These are phyloP conservation scores for Aethes cnicana DNA, from an alignment of 2,888 invertebrate genomes.

Conservation along the genomic window DNA sequence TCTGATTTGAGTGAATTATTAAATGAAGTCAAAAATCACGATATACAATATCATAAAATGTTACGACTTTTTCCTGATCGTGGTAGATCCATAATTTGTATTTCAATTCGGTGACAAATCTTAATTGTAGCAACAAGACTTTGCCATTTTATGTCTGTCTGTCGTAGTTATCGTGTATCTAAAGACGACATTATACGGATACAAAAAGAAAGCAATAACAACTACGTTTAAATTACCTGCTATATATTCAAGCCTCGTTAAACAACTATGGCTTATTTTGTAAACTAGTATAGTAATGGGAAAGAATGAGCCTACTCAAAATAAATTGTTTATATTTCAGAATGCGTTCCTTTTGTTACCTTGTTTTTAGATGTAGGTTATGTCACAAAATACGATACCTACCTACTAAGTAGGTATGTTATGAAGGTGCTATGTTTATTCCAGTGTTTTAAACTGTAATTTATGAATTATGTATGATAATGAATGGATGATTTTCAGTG, in stretches of 20 bases:
- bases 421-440: slow-evolving; percentile 2
- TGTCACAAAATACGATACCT: too few species aligned
- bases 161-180: background rate
- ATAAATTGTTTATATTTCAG: slow-evolving; percentile 32
- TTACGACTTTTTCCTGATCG: slow-evolving; percentile 6
- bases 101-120: slow-evolving; percentile 5
- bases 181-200: slow-evolving; percentile 3
- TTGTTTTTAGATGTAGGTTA: too few species aligned
- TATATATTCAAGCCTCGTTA: slow-evolving; percentile 20
- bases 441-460: slow-evolving; percentile 2
- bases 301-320: slow-evolving; percentile 27
- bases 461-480: too few species aligned
- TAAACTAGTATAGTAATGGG: slow-evolving; percentile 28
- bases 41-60: slow-evolving; percentile 7
- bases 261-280: slow-evolving; percentile 23
- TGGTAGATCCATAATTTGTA: slow-evolving; percentile 12
- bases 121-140: slow-evolving; percentile 9
- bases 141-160: slow-evolving; percentile 8
- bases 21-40: slow-evolving; percentile 17
- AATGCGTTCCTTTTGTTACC: slow-evolving; percentile 28
- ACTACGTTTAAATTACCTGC: slow-evolving; percentile 7
- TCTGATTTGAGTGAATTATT: slow-evolving; percentile 25
- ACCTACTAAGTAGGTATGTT: too few species aligned
- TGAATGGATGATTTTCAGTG: slow-evolving; percentile 57
- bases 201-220: slow-evolving; percentile 18